Base-by-base conservation (phyloP, 2,888 invertebrate species). In the Oxystoma pomonae region DNA sequence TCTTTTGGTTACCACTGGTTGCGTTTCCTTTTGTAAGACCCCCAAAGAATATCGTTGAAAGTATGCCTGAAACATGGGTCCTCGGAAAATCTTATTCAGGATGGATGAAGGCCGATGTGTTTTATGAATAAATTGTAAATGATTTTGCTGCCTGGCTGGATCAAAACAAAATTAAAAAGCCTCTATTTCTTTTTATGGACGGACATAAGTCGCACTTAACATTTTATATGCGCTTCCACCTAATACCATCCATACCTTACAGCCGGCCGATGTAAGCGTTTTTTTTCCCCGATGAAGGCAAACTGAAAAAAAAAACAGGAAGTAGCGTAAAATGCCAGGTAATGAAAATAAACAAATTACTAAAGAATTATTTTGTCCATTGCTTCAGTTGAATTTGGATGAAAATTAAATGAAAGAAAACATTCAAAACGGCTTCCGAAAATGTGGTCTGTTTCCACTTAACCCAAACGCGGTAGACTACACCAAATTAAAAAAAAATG, bases 71-170 rank as follows among this genome's bases (percentile, higher is more conserved):
- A 17, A 19, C 12, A 3, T 67, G 64, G 65, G 59, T 60, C 35
- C 60, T 67, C n/a, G 69, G 68, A 17, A 58, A 60, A 35, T 64
- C 65, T 1, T 68, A 71, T n/a, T 51, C 35, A 50, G 72, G 71
- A 5, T 71, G 69, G 69, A 71, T 71, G 70, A 67, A 50, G 16
- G 52, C 55, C 20, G 68, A 71, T 3, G 67, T 65, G 2, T 72
- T 71, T 59, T 68, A 62, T 60, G 65, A 65, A 21, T 71, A 61
- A 52, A 64, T 69, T 3, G 56, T 53, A 19, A 70, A 69, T 63
- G 62, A 60, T 49, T 68, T 68, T 62, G 57, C 67, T 53, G 57
- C 56, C 12, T 67, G 65, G 68, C 20, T 69, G 16, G 35, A 18
- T 3, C 51, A 65, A 53, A 58, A 66, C 21, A 49, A 65, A 12